Evolutionary conservation across 1,140 invertebrate species (phyloP).

Genomic region (Sesamia nonagrioides): DNA sequence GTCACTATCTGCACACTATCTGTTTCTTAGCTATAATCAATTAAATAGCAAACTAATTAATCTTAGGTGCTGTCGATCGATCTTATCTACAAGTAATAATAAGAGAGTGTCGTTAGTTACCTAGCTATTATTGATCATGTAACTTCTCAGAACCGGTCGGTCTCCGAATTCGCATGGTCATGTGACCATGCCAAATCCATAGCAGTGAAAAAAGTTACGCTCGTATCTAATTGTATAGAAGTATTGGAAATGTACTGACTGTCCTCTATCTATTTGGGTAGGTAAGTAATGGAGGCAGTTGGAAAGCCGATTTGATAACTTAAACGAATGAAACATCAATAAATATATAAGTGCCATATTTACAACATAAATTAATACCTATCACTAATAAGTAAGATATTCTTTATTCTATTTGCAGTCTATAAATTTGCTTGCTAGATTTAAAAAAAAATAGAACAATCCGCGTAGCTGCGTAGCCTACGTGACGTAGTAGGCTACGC

Average conservation of each 20-base stretch:
- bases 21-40: neutral
- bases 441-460: too few relatives aligned
- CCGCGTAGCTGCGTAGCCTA: too few relatives aligned
- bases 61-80: neutral
- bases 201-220: neutral
- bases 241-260: neutral
- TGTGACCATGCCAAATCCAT: constrained; percentile 13
- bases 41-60: neutral
- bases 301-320: neutral
- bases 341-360: too few relatives aligned
- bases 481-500: too few relatives aligned
- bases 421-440: too few relatives aligned
- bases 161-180: neutral
- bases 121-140: neutral
- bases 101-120: neutral
- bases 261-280: neutral
- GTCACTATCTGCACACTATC: too few relatives aligned
- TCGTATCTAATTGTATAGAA: neutral
- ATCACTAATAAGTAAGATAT: too few relatives aligned
- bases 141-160: constrained; percentile 1
- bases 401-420: too few relatives aligned
- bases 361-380: too few relatives aligned
- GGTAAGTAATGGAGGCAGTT: neutral
- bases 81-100: neutral
- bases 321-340: neutral